Base-by-base conservation (phyloP, 1,140 invertebrate species). In the Drosophila auraria region DNA sequence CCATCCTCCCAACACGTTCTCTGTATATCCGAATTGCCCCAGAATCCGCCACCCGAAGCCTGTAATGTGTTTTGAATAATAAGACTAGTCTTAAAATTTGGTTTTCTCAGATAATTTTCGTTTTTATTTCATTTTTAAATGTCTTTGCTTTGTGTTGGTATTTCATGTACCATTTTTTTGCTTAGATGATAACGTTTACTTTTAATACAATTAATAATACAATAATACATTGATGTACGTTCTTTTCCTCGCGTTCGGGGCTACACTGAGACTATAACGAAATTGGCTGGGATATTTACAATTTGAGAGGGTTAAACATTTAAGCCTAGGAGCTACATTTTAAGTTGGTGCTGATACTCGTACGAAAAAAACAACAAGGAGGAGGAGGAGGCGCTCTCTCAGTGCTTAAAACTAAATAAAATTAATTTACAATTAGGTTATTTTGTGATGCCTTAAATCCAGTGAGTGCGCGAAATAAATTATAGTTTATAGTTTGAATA, bases 201-300 rank as follows among this genome's bases (percentile, higher is more conserved):
- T 87, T 80, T 69, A 87, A 82, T 87, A 89, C 73, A 87, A 87
- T 87, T 87, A 87, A 89, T 87, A 87, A 87, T 87, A 87, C 73
- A 87, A 82, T 87, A 87, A 87, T 87, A 87, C 84, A 87, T 79
- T 90, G 77, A 79, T 65, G 78, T 62, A 81, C 64, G 63, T 82
- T 59, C 78, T 69, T 73, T 77, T 53, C 71, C 57, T 70, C 30
- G 50, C 36, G 40, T 72, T 79, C 51, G 58, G 62, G 74, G 58
- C 38, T 64, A 74, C 65, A 68, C 71, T 73, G 54, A 56, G 33
- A 45, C 78, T 86, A 76, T 75, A 84, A 86, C 82, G 82, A 86
- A 73, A 60, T 73, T 27, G 49, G 63, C 49, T 75, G 75, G 65
- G 56, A 76, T 87, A 87, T 87, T 84, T 87, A 87, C 84, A 87